phyloP scores from a whole-genome alignment of 2,797 vertebrate species.

The Pteropus rufus region DNA sequence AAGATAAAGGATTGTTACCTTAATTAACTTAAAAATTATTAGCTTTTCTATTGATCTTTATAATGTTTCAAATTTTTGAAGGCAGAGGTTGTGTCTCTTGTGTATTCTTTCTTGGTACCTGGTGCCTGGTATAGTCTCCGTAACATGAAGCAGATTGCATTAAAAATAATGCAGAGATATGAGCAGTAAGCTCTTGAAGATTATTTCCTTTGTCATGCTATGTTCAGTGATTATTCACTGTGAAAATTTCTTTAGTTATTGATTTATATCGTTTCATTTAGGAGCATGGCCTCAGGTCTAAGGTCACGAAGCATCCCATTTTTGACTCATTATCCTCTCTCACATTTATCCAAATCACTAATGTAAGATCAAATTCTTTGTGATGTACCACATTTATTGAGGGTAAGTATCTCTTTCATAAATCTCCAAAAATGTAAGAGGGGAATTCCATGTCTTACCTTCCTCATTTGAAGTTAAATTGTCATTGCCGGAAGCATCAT shows the following conservation, averaged over 20 bases:
- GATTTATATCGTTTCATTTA: slow-evolving; percentile 6
- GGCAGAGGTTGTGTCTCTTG: background rate
- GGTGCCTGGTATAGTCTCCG: background rate
- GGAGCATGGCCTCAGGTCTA: background rate
- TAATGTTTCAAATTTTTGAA: background rate
- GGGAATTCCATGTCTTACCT: background rate
- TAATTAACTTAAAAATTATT: background rate
- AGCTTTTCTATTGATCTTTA: background rate
- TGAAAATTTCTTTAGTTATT: background rate
- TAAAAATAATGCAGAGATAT: background rate
- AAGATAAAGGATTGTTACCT: slow-evolving; percentile 1
- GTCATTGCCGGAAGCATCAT: background rate
- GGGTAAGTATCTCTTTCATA: background rate
- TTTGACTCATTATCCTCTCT: background rate
- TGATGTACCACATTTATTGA: background rate
- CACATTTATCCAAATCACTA: background rate
- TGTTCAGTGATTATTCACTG: background rate
- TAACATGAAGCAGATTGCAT: background rate
- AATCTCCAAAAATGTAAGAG: background rate
- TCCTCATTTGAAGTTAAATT: background rate
- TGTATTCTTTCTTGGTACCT: background rate
- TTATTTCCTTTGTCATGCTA: background rate
- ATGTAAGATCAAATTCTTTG: background rate
- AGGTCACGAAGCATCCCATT: background rate
- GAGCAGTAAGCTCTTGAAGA: background rate